Conservation (phyloP, 1,140 invertebrate genomes). For the Platorchestia sp. region DNA sequence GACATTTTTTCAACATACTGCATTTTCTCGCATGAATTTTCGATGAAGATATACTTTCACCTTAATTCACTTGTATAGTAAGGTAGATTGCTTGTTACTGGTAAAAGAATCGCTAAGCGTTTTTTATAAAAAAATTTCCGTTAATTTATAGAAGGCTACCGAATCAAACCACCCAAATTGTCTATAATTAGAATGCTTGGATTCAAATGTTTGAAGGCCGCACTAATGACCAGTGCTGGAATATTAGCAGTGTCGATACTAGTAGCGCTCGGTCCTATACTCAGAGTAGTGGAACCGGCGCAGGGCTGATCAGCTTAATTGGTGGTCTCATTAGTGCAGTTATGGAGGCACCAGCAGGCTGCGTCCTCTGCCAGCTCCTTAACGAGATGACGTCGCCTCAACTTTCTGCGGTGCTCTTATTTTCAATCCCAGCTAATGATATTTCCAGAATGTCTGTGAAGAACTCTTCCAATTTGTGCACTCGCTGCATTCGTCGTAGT, state of each 20-base stretch:
- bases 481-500: not conserved
- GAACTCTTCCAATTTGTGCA: not conserved
- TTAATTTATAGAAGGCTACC: not conserved
- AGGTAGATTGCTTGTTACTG: not conserved
- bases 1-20: not conserved
- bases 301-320: conserved; percentile 4
- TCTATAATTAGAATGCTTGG: not conserved
- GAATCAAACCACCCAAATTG: not conserved
- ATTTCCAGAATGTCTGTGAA: not conserved
- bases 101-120: not conserved
- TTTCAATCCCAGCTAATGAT: not conserved
- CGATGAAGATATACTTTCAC: not conserved
- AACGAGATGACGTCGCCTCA: not conserved
- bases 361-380: not conserved
- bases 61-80: not conserved
- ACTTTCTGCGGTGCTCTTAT: not conserved
- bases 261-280: not conserved
- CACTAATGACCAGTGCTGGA: not conserved
- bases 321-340: conserved; percentile 17
- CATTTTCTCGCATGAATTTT: not conserved
- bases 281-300: not conserved
- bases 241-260: not conserved
- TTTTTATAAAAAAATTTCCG: not conserved
- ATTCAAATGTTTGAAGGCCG: not conserved
- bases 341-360: conserved; percentile 15